Conservation (phyloP, 2,888 invertebrate species). For the Lycaena phlaeas region DNA sequence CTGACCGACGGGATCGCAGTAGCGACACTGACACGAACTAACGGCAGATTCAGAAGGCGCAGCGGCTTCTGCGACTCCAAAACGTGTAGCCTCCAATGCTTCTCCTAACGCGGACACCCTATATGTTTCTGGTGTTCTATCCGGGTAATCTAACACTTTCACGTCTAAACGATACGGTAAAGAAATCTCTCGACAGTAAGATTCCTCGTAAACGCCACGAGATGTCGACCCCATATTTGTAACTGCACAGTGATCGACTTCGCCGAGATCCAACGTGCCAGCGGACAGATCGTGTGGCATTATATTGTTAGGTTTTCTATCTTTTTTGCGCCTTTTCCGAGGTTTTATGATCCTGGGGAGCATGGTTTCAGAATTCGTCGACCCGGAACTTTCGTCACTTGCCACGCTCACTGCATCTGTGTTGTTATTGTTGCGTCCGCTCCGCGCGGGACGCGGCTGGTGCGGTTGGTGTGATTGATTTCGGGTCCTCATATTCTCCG, state of each 20-base stretch:
- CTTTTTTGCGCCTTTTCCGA: constrained; percentile 90
- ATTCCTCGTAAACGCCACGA: constrained; percentile 62
- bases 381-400: constrained; percentile 84
- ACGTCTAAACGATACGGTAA: constrained; percentile 60
- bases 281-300: constrained; percentile 56
- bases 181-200: constrained; percentile 62
- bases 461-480: constrained; percentile 53
- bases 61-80: constrained; percentile 55
- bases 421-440: constrained; percentile 70
- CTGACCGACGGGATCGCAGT: constrained; percentile 82
- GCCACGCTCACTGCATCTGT: constrained; percentile 81
- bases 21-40: constrained; percentile 79
- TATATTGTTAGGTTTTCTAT: constrained; percentile 80
- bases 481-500: constrained; percentile 52
- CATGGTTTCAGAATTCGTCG: constrained; percentile 79
- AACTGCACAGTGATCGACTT: constrained; percentile 60
- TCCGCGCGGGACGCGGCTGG: constrained; percentile 49
- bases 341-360: constrained; percentile 92
- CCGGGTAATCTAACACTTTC: constrained; percentile 58
- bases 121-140: constrained; percentile 51
- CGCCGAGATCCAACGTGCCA: constrained; percentile 50
- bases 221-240: constrained; percentile 39
- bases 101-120: constrained; percentile 69
- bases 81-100: constrained; percentile 62
- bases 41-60: constrained; percentile 62